Base-by-base conservation (phyloP, 2,888 invertebrate species). In the Blastobasis lacticolella region DNA sequence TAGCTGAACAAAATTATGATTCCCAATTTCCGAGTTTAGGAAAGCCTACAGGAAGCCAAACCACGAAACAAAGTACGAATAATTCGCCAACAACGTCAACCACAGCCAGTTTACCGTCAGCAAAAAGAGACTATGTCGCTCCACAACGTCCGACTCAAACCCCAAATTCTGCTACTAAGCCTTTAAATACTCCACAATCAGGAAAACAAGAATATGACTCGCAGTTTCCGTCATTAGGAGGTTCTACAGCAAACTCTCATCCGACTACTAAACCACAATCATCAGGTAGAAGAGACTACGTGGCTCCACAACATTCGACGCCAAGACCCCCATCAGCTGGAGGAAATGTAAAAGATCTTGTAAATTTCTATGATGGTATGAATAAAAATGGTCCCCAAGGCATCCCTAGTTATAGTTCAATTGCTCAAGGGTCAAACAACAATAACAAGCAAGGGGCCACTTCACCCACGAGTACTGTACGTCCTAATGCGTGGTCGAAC, bases 331-430 rank as follows among this genome's bases (percentile, higher is more conserved):
- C 60, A 52, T 49, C 70, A 53, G 62, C 65, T 55, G 65, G 57
- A 55, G 76, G 79, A 45, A 82, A 81, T 62, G 86, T 88, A 2
- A 80, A 85, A 61, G 87, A 84, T 56, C 67, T 88, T 9, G 61
- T 88, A 42, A 79, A 84, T 54, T 83, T 76, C 61, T 88, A 78
- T 57, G 81, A 85, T 48, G 67, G 57, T 49, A 73, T 78, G 60
- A 67, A 57, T 10, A 66, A 67, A 55, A 67, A 57, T 52, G 59
- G 57, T 37, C 67, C 71, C 10, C 69, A 67, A 38, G 72, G 70
- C 49, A 56, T 67, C n/a, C 78, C 78, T 5, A 88, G 84, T 61
- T 88, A 84, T 53, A 88, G 87, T 63, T 76, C 80, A 5, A 67
- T 81, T 54, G 54, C 81, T 50, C 72, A 78, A 63, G 77, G 76